Conservation (phyloP, 2,797 vertebrate species). For the Catostomus latipinnis region DNA sequence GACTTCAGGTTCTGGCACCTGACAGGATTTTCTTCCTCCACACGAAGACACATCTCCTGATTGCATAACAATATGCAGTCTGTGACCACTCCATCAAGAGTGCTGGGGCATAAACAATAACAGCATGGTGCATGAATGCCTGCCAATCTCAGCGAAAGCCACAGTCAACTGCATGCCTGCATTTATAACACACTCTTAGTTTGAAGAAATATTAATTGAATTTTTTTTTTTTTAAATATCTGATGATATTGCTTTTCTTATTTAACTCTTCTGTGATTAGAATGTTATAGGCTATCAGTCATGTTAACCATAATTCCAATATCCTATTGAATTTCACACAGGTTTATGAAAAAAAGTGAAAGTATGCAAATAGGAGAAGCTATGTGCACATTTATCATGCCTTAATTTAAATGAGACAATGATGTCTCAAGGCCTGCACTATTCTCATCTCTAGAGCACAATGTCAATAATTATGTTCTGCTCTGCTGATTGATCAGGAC, state of each 20-base stretch:
- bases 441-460: conserved; percentile 49
- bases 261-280: too few relatives aligned
- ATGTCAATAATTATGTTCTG: conserved; percentile 50
- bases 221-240: too few relatives aligned
- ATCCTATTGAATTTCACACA: neutral
- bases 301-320: neutral
- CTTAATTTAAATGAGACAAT: neutral
- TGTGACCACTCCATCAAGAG: conserved; percentile 53
- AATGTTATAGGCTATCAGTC: neutral
- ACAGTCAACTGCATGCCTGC: neutral
- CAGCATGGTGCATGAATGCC: conserved; percentile 3
- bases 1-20: conserved; percentile 47
- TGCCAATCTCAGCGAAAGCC: conserved; percentile 6
- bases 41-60: conserved; percentile 59
- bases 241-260: too few relatives aligned
- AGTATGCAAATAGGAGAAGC: neutral
- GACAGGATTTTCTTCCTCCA: conserved; percentile 45
- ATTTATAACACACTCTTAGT: neutral
- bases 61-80: conserved; percentile 65
- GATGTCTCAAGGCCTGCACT: conserved; percentile 23
- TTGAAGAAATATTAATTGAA: neutral
- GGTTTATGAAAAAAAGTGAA: neutral
- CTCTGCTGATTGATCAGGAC: conserved; percentile 55
- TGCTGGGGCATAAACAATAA: conserved; percentile 51
- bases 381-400: neutral